A percentile compares a stretch with the other conserved stretches of the same genome.
Evolutionary conservation across 2,888 invertebrate species (phyloP).

Genomic region (Acronicta leporina): DNA sequence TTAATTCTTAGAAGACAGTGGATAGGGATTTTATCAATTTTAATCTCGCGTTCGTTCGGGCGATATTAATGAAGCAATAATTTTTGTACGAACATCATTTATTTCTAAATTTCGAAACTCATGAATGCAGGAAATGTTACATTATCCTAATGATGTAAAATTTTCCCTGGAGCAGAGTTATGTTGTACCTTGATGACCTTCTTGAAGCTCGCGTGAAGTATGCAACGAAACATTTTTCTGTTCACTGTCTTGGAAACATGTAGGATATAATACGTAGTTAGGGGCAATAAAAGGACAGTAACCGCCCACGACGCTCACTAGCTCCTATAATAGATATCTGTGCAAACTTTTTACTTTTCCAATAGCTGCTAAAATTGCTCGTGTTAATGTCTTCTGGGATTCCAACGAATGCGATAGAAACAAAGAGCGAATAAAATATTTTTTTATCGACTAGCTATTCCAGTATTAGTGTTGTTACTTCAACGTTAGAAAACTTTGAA

Average conservation of each 20-base stretch:
- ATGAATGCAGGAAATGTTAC: conserved; percentile 2
- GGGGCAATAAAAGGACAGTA: conserved; percentile 30
- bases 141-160: conserved; percentile 8
- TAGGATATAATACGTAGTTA: conserved; percentile 26
- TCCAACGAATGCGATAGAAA: conserved; percentile 20
- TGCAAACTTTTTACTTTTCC: conserved; percentile 8
- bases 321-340: conserved; percentile 2
- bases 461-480: neutral
- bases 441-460: neutral
- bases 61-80: conserved; percentile 54
- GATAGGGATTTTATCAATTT: conserved; percentile 60
- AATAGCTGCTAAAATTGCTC: conserved; percentile 5
- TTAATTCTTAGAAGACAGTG: conserved; percentile 39
- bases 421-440: conserved; percentile 4
- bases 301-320: conserved; percentile 12
- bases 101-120: conserved; percentile 16
- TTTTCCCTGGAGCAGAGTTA: conserved; percentile 1
- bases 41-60: conserved; percentile 34
- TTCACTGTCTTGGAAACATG: conserved; percentile 14
- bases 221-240: conserved; percentile 14
- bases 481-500: neutral
- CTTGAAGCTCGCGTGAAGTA: conserved; percentile 1
- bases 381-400: conserved; percentile 8
- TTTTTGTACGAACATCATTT: conserved; percentile 33
- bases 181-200: conserved; percentile 9